Evolutionary conservation across 2,113 vertebrate species (phyloP).

Genomic region (Embiotoca jacksoni): DNA sequence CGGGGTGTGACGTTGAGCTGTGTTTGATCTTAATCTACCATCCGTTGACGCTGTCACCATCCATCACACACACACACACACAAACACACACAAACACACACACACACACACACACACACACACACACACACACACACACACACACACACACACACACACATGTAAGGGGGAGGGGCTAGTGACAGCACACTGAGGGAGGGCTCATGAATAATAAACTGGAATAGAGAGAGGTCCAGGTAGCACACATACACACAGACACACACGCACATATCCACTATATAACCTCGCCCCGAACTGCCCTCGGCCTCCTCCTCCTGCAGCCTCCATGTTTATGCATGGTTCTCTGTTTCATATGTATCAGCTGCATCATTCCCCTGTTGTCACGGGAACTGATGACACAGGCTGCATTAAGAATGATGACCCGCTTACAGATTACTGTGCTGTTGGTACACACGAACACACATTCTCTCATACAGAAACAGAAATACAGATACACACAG

Average conservation of each 20-base stretch:
- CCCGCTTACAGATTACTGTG: slow-evolving; percentile 97
- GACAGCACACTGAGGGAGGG: slow-evolving; percentile 88
- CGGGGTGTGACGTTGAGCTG: slow-evolving; percentile 82
- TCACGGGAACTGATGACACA: slow-evolving; percentile 99
- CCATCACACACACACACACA: slow-evolving; percentile 82
- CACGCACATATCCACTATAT: slow-evolving; percentile 67
- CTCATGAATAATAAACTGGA: slow-evolving; percentile 99
- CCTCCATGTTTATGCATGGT: slow-evolving; percentile 99
- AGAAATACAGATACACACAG: slow-evolving; percentile 6
- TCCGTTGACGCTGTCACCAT: slow-evolving; percentile 93
- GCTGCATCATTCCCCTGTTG: slow-evolving; percentile 97
- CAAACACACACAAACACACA: slow-evolving; percentile 22
- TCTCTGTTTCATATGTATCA: slow-evolving; percentile 99
- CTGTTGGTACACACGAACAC: slow-evolving; percentile 87
- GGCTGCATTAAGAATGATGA: slow-evolving; percentile 99
- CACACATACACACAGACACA: slow-evolving; percentile 29
- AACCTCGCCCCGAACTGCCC: slow-evolving; percentile 90
- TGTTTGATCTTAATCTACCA: slow-evolving; percentile 97
- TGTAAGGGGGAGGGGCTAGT: slow-evolving; percentile 95
- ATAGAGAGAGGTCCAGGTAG: slow-evolving; percentile 91
- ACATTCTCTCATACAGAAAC: slow-evolving; percentile 39
- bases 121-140: slow-evolving; percentile 25
- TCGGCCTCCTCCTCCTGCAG: slow-evolving; percentile 71
- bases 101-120: slow-evolving; percentile 22
- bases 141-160: slow-evolving; percentile 23